Base-by-base conservation (phyloP, 2,797 vertebrate genomes). In the Petrocephalus schoutedeni region DNA sequence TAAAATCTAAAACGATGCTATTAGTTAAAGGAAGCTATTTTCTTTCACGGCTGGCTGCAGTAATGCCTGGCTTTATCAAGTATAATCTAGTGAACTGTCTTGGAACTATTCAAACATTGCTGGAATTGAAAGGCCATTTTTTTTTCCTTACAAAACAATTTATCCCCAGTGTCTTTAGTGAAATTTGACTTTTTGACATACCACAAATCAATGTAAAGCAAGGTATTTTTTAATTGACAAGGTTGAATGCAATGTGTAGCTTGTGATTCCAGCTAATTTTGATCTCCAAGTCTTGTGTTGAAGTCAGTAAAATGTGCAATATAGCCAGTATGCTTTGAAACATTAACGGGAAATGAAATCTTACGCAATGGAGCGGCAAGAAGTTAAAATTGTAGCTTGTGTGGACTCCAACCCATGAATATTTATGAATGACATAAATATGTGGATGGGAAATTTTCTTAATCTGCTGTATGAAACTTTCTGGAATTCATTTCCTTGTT, bases 261-360 rank as follows among this genome's bases (percentile, higher is more conserved):
- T 49, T 80, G 74, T 49, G 41, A 80, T 80, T 80, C 74, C 41
- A 21, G 2, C 74, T 45, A 49, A 80, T 80, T 80, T 16, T 80
- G 41, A 80, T 49, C 36, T n/a, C 74, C 36, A 80, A 45, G 41
- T 36, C 19, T 45, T 49, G 8, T 12, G 74, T 57, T 3, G 56
- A 57, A 19, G 56, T 80, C 74, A 10, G 41, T 80, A 80, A 80
- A 80, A 80, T 80, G 74, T 80, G 74, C 36, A 80, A 49, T 80
- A 49, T 80, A 80, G 74, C 74, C 41, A 80, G 41, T 45, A 80
- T 49, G 74, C 74, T 49, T 80, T 36, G 36, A 77, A 80, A 80
- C 74, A 80, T 71, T 71, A 7, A 21, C 10, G 19, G 19, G 41
- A n/a, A 80, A 80, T 80, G 74, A 80, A 45, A 80, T 80, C 41